Evolutionary conservation across 2,888 invertebrate species (phyloP).

Genomic region (Frankliniella intonsa): DNA sequence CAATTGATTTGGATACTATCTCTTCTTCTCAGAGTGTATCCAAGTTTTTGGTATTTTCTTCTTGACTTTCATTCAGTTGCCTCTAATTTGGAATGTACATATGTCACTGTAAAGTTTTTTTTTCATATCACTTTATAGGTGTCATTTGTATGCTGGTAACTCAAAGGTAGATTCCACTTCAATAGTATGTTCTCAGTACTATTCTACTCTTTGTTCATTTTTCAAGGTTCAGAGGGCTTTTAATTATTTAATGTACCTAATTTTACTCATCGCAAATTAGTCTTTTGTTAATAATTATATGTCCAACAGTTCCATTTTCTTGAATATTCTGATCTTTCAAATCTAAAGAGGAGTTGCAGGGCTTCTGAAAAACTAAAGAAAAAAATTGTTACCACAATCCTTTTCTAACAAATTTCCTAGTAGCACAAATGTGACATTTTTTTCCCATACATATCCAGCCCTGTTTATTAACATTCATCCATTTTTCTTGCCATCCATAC

Average conservation of each 20-base stretch:
- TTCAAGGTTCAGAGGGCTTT: too few relatives aligned
- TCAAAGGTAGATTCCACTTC: too few relatives aligned
- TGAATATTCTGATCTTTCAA: too few relatives aligned
- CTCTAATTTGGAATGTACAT: background rate
- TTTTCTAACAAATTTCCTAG: background rate
- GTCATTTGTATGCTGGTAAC: background rate
- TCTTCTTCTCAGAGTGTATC: background rate
- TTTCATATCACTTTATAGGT: background rate
- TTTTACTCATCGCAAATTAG: too few relatives aligned
- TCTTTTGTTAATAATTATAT: too few relatives aligned
- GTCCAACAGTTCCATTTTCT: too few relatives aligned
- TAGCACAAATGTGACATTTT: background rate
- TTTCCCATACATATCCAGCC: constrained; percentile 1
- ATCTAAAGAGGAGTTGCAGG: too few relatives aligned
- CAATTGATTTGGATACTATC: constrained; percentile 7
- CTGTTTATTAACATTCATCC: constrained; percentile 2
- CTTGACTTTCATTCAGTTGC: background rate
- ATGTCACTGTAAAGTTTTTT: constrained; percentile 7
- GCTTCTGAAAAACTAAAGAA: too few relatives aligned
- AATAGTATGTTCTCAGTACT: too few relatives aligned
- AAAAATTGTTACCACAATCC: too few relatives aligned
- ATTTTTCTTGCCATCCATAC: constrained; percentile 14
- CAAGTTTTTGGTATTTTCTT: background rate
- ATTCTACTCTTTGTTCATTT: too few relatives aligned
- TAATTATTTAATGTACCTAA: too few relatives aligned